Percentiles rank a stretch among this genome's conserved stretches.
Conservation (phyloP, 1,140 invertebrate species). For the Tribolium castaneum region DNA sequence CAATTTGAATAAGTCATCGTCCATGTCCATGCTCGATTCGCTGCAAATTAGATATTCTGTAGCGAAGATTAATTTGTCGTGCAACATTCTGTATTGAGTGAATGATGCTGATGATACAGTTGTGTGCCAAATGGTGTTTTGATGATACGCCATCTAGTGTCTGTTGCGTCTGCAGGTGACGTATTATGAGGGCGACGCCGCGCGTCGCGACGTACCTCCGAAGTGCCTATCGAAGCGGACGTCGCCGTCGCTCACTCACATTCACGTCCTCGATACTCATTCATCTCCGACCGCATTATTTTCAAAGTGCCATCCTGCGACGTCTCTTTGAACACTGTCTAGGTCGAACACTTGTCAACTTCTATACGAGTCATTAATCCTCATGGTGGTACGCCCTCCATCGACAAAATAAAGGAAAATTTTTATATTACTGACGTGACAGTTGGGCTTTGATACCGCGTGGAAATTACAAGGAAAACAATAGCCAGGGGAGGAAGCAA, state of each 20-base stretch:
- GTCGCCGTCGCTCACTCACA: slow-evolving; percentile 41
- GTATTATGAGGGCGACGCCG: slow-evolving; percentile 22
- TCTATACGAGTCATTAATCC: slow-evolving; percentile 40
- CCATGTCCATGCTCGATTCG: not conserved
- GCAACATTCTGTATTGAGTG: not conserved
- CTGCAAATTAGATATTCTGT: not conserved
- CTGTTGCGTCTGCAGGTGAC: slow-evolving; percentile 41
- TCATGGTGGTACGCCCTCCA: slow-evolving; percentile 3
- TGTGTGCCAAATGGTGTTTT: slow-evolving; percentile 37
- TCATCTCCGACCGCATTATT: slow-evolving; percentile 16
- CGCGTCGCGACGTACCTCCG: slow-evolving; percentile 15
- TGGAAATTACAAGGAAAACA: not conserved
- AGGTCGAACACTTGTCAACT: slow-evolving; percentile 35
- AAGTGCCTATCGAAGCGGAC: slow-evolving; percentile 40
- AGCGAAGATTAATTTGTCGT: not conserved
- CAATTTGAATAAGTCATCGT: not conserved
- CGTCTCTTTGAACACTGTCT: slow-evolving; percentile 28
- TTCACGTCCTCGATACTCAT: slow-evolving; percentile 39
- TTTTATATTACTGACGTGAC: not conserved
- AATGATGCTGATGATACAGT: slow-evolving; percentile 20
- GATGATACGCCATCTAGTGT: slow-evolving; percentile 37
- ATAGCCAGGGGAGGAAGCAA: not conserved
- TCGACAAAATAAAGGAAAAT: not conserved
- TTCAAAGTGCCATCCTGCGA: slow-evolving; percentile 34
- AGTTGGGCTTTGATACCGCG: not conserved